Base-by-base conservation (phyloP, 2,113 vertebrate genomes). In the Noturus placidus region DNA sequence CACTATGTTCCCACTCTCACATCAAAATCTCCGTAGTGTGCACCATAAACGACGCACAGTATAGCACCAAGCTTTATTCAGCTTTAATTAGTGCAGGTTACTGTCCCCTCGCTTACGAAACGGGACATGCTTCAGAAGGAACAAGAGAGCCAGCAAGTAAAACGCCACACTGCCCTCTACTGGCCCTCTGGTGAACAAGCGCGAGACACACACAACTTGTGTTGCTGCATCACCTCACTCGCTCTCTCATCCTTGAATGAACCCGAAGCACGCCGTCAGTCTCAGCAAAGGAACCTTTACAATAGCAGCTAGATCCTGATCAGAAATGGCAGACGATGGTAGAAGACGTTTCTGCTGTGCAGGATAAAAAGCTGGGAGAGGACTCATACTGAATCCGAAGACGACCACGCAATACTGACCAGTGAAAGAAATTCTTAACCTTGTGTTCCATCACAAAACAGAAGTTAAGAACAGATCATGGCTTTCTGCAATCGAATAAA, bases 61-160 rank as follows among this genome's bases (percentile, higher is more conserved):
- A 90, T 95, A 96, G 95, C 95, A 96, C 95, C 95, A 92, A 86
- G 90, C 94, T 90, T 93, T 91, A 93, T 93, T 94, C 91, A 89
- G 84, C 93, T 92, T 94, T 91, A 91, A 91, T 94, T 95, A 96
- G 95, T 95, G 95, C 95, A 95, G 93, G 92, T 93, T 84, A 93
- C 92, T 79, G 79, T 90, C 84, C 85, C 83, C 69, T 90, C 91
- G 61, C 86, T 86, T 88, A 92, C 89, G 84, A 89, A 82, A 88
- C 56, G 6, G 38, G 87, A 86, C 81, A 42, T 90, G 92, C 91
- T 93, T 91, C 89, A 90, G 90, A 83, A 84, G 70, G 67, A 82
- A 46, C 90, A 77, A 89, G 57, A 61, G 63, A 35, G 67, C 85
- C 83, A 81, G 84, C 86, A 78, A 82, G 76, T 86, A 86, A 80